Conservation (phyloP, 1,140 invertebrate species). For the Cherax quadricarinatus region DNA sequence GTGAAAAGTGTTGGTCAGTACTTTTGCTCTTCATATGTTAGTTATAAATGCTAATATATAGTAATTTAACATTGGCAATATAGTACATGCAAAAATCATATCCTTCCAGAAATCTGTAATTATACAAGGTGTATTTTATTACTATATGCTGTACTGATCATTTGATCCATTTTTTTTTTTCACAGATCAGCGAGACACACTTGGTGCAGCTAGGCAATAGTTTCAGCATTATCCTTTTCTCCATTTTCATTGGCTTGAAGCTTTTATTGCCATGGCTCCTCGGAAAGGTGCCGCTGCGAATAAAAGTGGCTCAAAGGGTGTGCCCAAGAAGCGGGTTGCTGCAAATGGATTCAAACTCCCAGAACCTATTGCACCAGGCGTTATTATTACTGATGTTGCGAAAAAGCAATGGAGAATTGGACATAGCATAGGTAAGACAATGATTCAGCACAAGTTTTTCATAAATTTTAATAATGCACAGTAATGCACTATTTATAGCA, state of each 20-base stretch:
- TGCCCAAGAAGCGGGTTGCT: slow-evolving; percentile 72
- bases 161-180: neutral
- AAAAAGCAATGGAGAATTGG: slow-evolving; percentile 92
- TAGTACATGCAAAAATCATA: no score
- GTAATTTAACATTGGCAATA: neutral
- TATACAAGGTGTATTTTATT: neutral
- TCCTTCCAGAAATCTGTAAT: neutral
- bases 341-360: slow-evolving; percentile 77
- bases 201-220: slow-evolving; percentile 40
- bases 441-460: neutral
- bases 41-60: neutral
- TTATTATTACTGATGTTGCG: slow-evolving; percentile 87
- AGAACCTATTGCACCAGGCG: slow-evolving; percentile 85
- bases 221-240: neutral
- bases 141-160: neutral
- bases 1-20: no score
- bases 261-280: slow-evolving; percentile 59
- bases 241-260: neutral
- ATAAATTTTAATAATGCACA: neutral
- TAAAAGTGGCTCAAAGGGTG: slow-evolving; percentile 60
- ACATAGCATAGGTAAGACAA: slow-evolving; percentile 83
- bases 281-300: slow-evolving; percentile 62
- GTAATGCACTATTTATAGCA: neutral
- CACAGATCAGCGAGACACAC: slow-evolving; percentile 55
- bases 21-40: no score